Conservation (phyloP, 2,113 vertebrate species). For the Aspiorhynchus laticeps region DNA sequence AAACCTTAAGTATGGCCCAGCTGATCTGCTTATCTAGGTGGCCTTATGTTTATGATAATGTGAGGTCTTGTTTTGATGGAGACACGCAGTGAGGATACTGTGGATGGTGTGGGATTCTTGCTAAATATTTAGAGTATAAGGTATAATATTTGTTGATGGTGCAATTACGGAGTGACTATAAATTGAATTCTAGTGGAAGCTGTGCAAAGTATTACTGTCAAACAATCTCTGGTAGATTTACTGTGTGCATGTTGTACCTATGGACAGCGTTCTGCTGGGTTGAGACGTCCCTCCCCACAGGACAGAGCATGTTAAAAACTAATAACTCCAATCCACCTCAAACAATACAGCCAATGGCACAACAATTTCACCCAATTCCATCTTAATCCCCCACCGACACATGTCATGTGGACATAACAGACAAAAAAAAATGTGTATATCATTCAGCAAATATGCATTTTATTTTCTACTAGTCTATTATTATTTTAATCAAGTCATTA, state of each 20-base stretch:
- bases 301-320: constrained; percentile 72
- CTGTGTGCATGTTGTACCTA: constrained; percentile 11
- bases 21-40: constrained; percentile 52
- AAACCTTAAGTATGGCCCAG: neutral
- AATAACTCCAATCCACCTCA: constrained; percentile 78
- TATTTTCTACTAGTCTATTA: constrained; percentile 63
- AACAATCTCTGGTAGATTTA: constrained; percentile 10
- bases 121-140: neutral
- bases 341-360: constrained; percentile 54
- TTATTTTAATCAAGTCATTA: constrained; percentile 78
- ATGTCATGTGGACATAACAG: constrained; percentile 68
- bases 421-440: constrained; percentile 65
- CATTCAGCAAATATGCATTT: constrained; percentile 74
- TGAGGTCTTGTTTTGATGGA: neutral
- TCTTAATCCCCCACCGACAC: constrained; percentile 79
- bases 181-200: constrained; percentile 5
- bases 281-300: constrained; percentile 3
- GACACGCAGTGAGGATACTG: neutral
- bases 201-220: constrained; percentile 20
- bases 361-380: constrained; percentile 73
- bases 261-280: neutral
- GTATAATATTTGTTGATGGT: neutral
- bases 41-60: constrained; percentile 56
- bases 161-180: neutral
- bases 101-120: neutral